Evolutionary conservation across 2,888 invertebrate species (phyloP).

Genomic region (Ryuthela nishihirai): DNA sequence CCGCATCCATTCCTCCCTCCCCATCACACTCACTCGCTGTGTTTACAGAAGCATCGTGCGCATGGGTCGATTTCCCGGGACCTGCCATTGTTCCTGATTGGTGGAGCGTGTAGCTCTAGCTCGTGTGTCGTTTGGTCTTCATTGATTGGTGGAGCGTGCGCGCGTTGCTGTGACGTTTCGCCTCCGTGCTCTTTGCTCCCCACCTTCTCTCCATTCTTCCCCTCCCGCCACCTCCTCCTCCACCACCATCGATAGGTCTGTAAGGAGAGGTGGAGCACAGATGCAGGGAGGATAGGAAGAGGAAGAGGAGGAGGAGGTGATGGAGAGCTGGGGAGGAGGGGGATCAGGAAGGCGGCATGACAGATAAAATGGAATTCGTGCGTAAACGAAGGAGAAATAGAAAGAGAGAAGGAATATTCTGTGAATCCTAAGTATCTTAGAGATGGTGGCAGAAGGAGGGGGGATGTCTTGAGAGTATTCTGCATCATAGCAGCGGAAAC

Average conservation of each 20-base stretch:
- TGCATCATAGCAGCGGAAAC: no score
- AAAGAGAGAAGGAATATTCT: no score
- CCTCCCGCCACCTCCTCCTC: slow-evolving; percentile 1
- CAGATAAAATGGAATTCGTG: no score
- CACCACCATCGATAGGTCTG: slow-evolving; percentile 2
- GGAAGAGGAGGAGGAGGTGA: slow-evolving; percentile 2
- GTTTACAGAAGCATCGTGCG: slow-evolving; percentile 36
- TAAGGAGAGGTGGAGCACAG: slow-evolving; percentile 4
- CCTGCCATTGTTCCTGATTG: slow-evolving; percentile 38
- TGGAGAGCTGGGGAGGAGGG: slow-evolving; percentile 4
- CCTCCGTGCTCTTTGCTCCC: slow-evolving; percentile 5
- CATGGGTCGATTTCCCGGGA: slow-evolving; percentile 34
- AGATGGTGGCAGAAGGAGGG: no score
- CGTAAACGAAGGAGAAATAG: no score
- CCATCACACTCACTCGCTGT: slow-evolving; percentile 25
- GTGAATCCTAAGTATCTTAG: no score
- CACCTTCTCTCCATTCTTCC: slow-evolving; percentile 35
- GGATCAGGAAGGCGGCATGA: slow-evolving; percentile 28
- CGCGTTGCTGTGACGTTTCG: slow-evolving; percentile 1
- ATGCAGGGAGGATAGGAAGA: neutral
- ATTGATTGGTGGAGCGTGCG: slow-evolving; percentile 32
- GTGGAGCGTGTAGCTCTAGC: slow-evolving; percentile 33
- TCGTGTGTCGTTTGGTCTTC: slow-evolving; percentile 30
- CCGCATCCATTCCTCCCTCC: slow-evolving; percentile 23
- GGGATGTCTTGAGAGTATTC: no score